These are phyloP conservation scores for Paradoxurus hermaphroditus DNA, from an alignment of 2,113 vertebrate species.

Conservation along the genomic window DNA sequence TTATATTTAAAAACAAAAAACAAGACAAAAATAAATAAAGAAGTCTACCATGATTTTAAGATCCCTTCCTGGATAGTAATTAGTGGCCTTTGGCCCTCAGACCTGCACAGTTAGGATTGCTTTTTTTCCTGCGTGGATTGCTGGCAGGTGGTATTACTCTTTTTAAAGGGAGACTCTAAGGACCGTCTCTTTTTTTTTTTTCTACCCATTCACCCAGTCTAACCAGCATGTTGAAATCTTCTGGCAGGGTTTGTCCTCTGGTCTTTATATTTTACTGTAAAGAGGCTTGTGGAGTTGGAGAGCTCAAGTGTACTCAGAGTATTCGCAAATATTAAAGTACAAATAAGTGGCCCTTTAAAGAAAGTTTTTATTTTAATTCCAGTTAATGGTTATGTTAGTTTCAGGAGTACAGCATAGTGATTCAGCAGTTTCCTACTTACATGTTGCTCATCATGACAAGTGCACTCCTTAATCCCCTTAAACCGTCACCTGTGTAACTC, in stretches of 20 bases:
- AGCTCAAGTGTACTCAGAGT: not conserved
- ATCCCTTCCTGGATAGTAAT: not conserved
- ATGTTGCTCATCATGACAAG: not conserved
- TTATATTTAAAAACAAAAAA: no score
- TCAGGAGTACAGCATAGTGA: not conserved
- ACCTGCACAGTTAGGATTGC: not conserved
- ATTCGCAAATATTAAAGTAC: not conserved
- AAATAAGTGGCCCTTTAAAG: not conserved
- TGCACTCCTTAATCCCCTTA: not conserved
- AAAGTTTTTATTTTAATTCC: not conserved
- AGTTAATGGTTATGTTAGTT: not conserved
- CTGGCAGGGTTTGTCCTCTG: not conserved
- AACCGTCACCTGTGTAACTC: not conserved
- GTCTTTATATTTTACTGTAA: constrained; percentile 8
- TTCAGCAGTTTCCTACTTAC: not conserved
- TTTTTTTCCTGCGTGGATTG: not conserved
- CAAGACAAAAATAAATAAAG: not conserved
- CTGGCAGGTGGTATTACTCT: not conserved
- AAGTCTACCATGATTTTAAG: not conserved
- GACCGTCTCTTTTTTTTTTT: not conserved
- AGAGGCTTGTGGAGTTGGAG: not conserved
- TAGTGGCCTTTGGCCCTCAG: not conserved
- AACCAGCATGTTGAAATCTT: not conserved
- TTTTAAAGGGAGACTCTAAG: not conserved
- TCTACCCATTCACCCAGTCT: not conserved